A percentile compares a stretch with the other conserved stretches of the same genome.
Evolutionary conservation across 1,140 invertebrate species (phyloP).

Genomic region (Macrobrachium rosenbergii): DNA sequence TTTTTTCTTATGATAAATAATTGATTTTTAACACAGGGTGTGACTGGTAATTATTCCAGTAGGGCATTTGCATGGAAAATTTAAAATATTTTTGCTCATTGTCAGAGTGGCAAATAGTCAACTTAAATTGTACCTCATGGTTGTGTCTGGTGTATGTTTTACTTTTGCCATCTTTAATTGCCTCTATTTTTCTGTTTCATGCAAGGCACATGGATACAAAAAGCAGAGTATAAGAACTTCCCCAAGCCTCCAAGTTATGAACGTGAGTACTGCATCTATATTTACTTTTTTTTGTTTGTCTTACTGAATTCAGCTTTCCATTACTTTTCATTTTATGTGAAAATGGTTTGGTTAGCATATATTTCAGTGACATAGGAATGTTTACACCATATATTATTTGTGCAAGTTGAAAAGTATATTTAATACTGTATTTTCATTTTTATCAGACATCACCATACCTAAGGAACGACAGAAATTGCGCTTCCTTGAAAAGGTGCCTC

Average conservation of each 20-base stretch:
- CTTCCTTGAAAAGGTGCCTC: slow-evolving; percentile 81
- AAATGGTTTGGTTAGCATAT: not conserved
- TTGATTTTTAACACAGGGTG: no score
- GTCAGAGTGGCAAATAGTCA: no score
- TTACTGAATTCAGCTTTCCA: no score
- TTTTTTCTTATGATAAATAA: no score
- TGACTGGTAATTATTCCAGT: no score
- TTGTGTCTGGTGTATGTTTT: slow-evolving; percentile 11
- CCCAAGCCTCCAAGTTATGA: slow-evolving; percentile 68
- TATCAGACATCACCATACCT: slow-evolving; percentile 81
- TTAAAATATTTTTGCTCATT: no score
- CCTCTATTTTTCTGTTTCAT: slow-evolving; percentile 1
- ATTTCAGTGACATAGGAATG: not conserved
- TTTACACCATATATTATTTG: no score
- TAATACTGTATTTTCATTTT: not conserved
- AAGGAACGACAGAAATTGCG: slow-evolving; percentile 78
- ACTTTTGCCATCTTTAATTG: not conserved
- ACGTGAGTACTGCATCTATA: slow-evolving; percentile 64
- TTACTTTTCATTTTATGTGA: no score
- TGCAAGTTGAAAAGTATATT: no score
- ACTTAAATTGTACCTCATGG: not conserved
- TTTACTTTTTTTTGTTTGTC: no score
- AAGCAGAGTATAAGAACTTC: slow-evolving; percentile 31
- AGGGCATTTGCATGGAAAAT: no score
- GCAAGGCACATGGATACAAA: not conserved